Base-by-base conservation (phyloP, 2,888 invertebrate genomes). In the Hanleya hanleyi region DNA sequence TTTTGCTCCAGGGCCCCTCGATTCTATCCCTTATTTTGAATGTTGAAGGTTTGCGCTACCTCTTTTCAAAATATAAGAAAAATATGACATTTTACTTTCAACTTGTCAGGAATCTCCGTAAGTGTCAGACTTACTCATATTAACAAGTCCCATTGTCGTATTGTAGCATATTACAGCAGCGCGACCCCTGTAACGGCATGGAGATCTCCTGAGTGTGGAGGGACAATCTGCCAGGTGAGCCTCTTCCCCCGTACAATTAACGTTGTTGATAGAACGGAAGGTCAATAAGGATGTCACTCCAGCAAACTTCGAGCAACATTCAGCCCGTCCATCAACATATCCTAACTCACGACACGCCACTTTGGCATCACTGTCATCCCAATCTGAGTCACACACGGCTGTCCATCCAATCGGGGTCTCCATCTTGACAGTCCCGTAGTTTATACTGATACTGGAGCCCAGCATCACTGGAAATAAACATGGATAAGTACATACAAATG, bases 71-170 rank as follows among this genome's bases (percentile, higher is more conserved):
- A n/a, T n/a, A n/a, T n/a, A n/a, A n/a, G n/a, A n/a, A n/a, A n/a
- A n/a, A n/a, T n/a, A n/a, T n/a, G n/a, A n/a, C n/a, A n/a, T n/a
- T n/a, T n/a, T n/a, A n/a, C n/a, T n/a, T n/a, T n/a, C n/a, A n/a
- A n/a, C n/a, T n/a, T n/a, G n/a, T n/a, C n/a, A n/a, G n/a, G n/a
- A n/a, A n/a, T n/a, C n/a, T n/a, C n/a, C n/a, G n/a, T n/a, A n/a
- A n/a, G n/a, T n/a, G n/a, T n/a, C n/a, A n/a, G 15, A 57, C 57
- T 57, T 57, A 57, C 57, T 57, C 32, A 57, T 29, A 29, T 57
- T 57, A 15, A 57, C 29, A 29, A 29, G 22, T 15, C 26, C 9
- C 32, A 29, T 22, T 18, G 22, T 15, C 32, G 57, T 57, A 4
- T 57, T 57, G 29, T 57, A 57, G 32, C 57, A 57, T 29, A 57